phyloP scores from a whole-genome alignment of 2,113 vertebrate genomes.

The Colistium nudipinnis region DNA sequence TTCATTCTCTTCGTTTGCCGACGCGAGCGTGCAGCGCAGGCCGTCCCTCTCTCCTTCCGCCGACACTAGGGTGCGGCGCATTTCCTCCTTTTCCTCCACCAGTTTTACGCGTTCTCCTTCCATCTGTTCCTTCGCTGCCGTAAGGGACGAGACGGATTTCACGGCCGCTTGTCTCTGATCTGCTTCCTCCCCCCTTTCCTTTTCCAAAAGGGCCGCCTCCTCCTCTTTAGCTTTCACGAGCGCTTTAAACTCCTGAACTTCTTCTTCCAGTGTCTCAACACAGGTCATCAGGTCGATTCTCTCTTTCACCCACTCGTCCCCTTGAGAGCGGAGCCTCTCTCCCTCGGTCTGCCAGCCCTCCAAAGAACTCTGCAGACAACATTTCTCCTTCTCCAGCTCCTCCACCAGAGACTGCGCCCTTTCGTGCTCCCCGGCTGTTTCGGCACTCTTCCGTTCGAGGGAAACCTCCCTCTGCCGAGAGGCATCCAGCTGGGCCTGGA shows the following conservation, averaged over 20 bases:
- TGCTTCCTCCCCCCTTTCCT: slow-evolving; percentile 54
- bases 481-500: slow-evolving; percentile 79
- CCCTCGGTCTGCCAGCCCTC: slow-evolving; percentile 45
- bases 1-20: slow-evolving; percentile 62
- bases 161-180: slow-evolving; percentile 56
- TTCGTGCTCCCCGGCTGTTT: slow-evolving; percentile 45
- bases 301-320: slow-evolving; percentile 58
- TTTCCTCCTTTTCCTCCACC: slow-evolving; percentile 67
- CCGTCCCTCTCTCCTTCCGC: slow-evolving; percentile 68
- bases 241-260: slow-evolving; percentile 54
- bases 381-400: slow-evolving; percentile 58
- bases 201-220: slow-evolving; percentile 37
- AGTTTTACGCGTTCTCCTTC: slow-evolving; percentile 36
- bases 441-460: slow-evolving; percentile 59
- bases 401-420: slow-evolving; percentile 38
- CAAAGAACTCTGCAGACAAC: slow-evolving; percentile 38
- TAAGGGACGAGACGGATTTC: slow-evolving; percentile 36
- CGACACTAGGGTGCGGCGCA: slow-evolving; percentile 13
- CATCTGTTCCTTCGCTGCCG: slow-evolving; percentile 41
- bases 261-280: slow-evolving; percentile 67
- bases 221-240: slow-evolving; percentile 51
- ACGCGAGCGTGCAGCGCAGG: slow-evolving; percentile 52
- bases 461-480: slow-evolving; percentile 65
- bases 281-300: slow-evolving; percentile 40
- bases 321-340: slow-evolving; percentile 37